Base-by-base conservation (phyloP, 2,888 invertebrate genomes). In the Ichneumoninae sp. region DNA sequence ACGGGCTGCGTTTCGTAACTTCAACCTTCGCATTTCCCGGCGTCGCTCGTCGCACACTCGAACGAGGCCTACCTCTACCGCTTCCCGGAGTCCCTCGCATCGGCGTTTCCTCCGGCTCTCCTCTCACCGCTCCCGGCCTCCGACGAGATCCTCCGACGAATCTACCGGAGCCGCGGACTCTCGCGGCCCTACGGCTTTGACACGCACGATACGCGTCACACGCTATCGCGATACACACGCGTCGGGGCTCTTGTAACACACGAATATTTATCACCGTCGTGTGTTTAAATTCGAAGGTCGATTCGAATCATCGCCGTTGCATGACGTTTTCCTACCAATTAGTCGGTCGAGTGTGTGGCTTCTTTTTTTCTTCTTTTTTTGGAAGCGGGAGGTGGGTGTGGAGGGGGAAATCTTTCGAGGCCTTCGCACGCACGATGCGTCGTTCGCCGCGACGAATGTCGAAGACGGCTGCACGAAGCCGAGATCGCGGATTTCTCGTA, bases 11-110 rank as follows among this genome's bases (percentile, higher is more conserved):
- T 91, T 92, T 92, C 91, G 90, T 92, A 91, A 92, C 88, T 87
- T 65, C 89, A 91, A 91, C 90, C 92, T 91, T 92, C 92, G 90
- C 88, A 86, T 90, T 89, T 89, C 88, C 89, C 89, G 69, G 69
- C 71, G 36, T 74, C 54, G 33, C 82, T 86, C 84, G 66, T 83
- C 85, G 76, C 88, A 88, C 89, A 83, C 81, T 80, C 87, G 1
- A 16, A 88, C 89, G 84, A 85, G 81, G 86, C 83, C 82, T 86
- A 87, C 84, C 85, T 47, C 16, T 16, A 47, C 44, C 1, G 16
- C 44, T 47, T 47, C 44, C 83, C 84, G 72, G 71, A 33, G 80
- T 81, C 86, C 87, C 87, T 82, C 85, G 80, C 75, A 85, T 70
- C 54, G 10, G 65, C 44, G 68, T 57, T 84, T 80, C 47, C 79